phyloP scores from a whole-genome alignment of 2,797 vertebrate species.

The Melanotaenia boesemani region DNA sequence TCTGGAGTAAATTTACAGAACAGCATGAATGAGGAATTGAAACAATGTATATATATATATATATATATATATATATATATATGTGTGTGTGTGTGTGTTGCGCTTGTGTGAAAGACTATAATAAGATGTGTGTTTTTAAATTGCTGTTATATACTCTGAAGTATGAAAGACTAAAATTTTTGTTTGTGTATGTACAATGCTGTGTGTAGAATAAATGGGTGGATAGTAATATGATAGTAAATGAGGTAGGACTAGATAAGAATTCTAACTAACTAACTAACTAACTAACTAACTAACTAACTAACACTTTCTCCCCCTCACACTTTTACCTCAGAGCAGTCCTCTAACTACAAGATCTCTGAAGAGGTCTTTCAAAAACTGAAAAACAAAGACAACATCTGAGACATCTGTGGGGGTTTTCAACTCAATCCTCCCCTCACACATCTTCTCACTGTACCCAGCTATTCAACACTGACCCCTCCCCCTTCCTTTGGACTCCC shows the following conservation, averaged over 20 bases:
- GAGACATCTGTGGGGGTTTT: conserved; percentile 68
- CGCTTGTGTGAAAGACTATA: too few relatives aligned
- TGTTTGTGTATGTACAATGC: too few relatives aligned
- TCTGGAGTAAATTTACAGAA: not conserved
- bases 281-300: not conserved
- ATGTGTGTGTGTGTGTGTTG: too few relatives aligned
- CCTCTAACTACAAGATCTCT: conserved; percentile 26
- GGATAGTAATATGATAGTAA: too few relatives aligned
- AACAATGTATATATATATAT: too few relatives aligned
- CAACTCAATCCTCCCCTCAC: conserved; percentile 66
- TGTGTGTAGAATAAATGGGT: too few relatives aligned
- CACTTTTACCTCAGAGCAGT: conserved; percentile 18
- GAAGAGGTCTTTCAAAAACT: conserved; percentile 64
- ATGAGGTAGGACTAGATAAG: too few relatives aligned
- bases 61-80: too few relatives aligned
- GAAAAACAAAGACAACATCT: conserved; percentile 72
- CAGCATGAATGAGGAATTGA: not conserved
- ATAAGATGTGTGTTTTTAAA: too few relatives aligned
- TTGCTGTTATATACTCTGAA: too few relatives aligned
- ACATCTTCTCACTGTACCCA: conserved; percentile 74
- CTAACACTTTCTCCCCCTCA: conserved; percentile 45
- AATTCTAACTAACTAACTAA: too few relatives aligned
- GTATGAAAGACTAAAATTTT: too few relatives aligned
- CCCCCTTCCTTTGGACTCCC: conserved; percentile 51
- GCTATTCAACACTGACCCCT: conserved; percentile 56